Conservation (phyloP, 2,113 vertebrate genomes). For the Anarhynchus alexandrinus region DNA sequence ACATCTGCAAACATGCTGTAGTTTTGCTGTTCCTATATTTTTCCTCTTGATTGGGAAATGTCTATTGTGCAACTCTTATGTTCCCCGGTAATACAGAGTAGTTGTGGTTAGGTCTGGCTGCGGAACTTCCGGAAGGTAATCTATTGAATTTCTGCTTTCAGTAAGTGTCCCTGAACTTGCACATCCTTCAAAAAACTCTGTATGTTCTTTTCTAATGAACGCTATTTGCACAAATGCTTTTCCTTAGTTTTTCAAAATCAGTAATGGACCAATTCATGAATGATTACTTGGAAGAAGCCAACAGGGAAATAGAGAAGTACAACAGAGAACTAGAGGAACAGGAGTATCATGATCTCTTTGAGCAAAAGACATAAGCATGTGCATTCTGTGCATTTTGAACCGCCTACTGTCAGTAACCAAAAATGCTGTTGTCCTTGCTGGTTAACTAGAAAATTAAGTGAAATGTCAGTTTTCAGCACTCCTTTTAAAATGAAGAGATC, state of each 20-base stretch:
- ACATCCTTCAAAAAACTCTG: background rate
- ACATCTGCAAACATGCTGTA: background rate
- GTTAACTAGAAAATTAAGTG: constrained; percentile 24
- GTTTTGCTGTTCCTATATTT: background rate
- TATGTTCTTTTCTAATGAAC: background rate
- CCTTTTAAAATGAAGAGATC: constrained; percentile 10
- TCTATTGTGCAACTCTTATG: background rate
- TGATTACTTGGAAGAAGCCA: constrained; percentile 88
- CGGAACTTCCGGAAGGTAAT: background rate
- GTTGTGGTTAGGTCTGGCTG: background rate
- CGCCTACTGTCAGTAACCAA: background rate
- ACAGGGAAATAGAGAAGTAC: constrained; percentile 89
- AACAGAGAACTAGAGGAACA: constrained; percentile 89
- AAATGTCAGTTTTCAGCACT: constrained; percentile 32
- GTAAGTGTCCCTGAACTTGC: background rate
- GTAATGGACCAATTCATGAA: constrained; percentile 93
- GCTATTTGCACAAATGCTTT: background rate
- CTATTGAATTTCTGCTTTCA: background rate
- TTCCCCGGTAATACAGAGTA: background rate
- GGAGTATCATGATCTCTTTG: constrained; percentile 87
- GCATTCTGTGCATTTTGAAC: background rate
- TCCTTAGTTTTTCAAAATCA: constrained; percentile 78
- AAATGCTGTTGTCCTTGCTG: constrained; percentile 38
- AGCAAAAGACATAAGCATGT: constrained; percentile 73
- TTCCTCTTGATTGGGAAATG: background rate